phyloP scores from a whole-genome alignment of 2,113 vertebrate species.

The Halcyon senegalensis region DNA sequence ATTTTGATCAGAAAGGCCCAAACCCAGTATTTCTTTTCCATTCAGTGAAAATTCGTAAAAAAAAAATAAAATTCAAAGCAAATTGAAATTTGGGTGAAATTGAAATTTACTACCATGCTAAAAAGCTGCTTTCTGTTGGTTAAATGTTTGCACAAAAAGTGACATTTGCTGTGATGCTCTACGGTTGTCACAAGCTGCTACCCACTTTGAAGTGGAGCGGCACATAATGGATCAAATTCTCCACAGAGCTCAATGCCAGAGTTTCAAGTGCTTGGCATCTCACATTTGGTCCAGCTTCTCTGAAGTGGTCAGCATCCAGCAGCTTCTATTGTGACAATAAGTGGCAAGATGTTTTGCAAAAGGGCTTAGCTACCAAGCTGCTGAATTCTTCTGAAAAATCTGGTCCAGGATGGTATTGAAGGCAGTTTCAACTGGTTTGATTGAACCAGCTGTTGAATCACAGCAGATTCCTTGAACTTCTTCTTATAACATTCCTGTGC shows the following conservation, averaged over 20 bases:
- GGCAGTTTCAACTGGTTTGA: conserved; percentile 65
- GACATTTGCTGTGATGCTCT: conserved; percentile 65
- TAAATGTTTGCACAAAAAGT: conserved; percentile 71
- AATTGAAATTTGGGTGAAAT: conserved; percentile 49
- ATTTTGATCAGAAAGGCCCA: conserved; percentile 1
- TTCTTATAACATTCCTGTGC: neutral
- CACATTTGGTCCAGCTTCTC: conserved; percentile 50
- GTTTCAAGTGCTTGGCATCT: conserved; percentile 69
- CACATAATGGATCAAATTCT: conserved; percentile 61
- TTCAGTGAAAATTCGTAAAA: conserved; percentile 39
- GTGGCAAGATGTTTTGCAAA: conserved; percentile 70
- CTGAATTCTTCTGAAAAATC: conserved; percentile 63
- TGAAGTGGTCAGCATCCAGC: conserved; percentile 72
- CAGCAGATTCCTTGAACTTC: conserved; percentile 7
- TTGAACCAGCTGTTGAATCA: conserved; percentile 52
- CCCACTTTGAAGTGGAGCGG: conserved; percentile 65
- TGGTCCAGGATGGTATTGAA: conserved; percentile 66
- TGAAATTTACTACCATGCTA: conserved; percentile 46
- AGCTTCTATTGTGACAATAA: conserved; percentile 69
- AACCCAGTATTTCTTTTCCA: conserved; percentile 17
- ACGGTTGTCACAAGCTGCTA: conserved; percentile 56
- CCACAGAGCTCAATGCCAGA: conserved; percentile 44
- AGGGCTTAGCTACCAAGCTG: conserved; percentile 60
- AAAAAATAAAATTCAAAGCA: conserved; percentile 34
- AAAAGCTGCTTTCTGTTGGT: conserved; percentile 51